phyloP scores from a whole-genome alignment of 2,113 vertebrate species.

The Deroptyus accipitrinus region DNA sequence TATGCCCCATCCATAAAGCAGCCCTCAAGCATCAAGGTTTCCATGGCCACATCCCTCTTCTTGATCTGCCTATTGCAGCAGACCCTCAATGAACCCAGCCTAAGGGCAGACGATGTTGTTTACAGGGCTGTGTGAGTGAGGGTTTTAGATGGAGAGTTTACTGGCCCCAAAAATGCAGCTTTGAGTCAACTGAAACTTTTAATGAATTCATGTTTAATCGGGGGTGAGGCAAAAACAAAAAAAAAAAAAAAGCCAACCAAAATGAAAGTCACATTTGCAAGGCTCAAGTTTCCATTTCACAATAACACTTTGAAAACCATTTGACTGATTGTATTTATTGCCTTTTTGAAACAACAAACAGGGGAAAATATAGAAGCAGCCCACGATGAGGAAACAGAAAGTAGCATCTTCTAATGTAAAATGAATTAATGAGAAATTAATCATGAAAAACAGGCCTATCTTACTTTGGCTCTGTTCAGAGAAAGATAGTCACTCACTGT shows the following conservation, averaged over 20 bases:
- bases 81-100: neutral
- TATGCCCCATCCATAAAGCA: neutral
- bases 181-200: neutral
- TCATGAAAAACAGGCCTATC: neutral
- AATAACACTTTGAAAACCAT: slow-evolving; percentile 20
- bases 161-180: neutral
- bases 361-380: neutral
- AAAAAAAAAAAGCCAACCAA: neutral
- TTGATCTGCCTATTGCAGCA: neutral
- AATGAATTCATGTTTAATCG: neutral
- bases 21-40: neutral
- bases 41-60: neutral
- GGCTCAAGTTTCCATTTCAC: neutral
- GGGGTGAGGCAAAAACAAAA: neutral
- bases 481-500: neutral
- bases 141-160: neutral
- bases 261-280: slow-evolving; percentile 42
- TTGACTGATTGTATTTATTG: slow-evolving; percentile 16
- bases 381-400: neutral
- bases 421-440: slow-evolving; percentile 42
- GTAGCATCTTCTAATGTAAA: slow-evolving; percentile 16
- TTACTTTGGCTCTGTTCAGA: neutral
- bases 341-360: slow-evolving; percentile 2
- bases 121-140: neutral
- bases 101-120: neutral